Evolutionary conservation across 2,888 invertebrate genomes (phyloP).

Genomic region (Eutolmus rufibarbis): DNA sequence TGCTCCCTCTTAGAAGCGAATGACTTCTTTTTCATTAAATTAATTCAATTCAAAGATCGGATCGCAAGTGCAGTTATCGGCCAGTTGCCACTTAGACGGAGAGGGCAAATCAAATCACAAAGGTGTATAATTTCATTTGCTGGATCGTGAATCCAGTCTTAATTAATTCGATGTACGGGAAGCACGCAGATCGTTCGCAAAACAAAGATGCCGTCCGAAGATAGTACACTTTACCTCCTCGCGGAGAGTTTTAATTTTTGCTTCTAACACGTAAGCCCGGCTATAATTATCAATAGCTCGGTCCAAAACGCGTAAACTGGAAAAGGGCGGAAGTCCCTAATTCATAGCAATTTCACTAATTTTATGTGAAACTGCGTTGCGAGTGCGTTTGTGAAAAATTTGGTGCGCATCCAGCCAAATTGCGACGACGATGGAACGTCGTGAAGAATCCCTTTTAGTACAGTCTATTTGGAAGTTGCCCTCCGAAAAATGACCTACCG

Average conservation of each 20-base stretch:
- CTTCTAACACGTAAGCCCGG: neutral
- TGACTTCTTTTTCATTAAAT: neutral
- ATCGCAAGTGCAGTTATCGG: neutral
- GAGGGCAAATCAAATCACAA: neutral
- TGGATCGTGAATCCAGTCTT: neutral
- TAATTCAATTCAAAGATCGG: neutral
- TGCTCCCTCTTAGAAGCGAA: neutral
- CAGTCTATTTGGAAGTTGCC: no score
- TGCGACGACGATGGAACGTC: neutral
- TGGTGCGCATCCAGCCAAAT: neutral
- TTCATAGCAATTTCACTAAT: constrained; percentile 10
- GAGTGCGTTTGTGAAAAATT: neutral
- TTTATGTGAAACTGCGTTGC: neutral
- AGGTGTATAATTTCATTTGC: neutral
- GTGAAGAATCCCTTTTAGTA: neutral
- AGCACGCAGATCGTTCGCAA: neutral
- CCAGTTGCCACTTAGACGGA: neutral
- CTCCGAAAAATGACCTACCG: no score
- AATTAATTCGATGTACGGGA: neutral
- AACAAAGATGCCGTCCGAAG: neutral
- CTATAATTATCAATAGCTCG: neutral
- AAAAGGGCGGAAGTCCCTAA: constrained; percentile 6
- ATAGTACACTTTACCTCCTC: neutral
- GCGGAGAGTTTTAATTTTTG: neutral
- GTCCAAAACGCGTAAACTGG: neutral